A percentile compares a stretch with the other conserved stretches of the same genome.
Conservation (phyloP, 2,797 vertebrate genomes). For the Pitangus sulphuratus region DNA sequence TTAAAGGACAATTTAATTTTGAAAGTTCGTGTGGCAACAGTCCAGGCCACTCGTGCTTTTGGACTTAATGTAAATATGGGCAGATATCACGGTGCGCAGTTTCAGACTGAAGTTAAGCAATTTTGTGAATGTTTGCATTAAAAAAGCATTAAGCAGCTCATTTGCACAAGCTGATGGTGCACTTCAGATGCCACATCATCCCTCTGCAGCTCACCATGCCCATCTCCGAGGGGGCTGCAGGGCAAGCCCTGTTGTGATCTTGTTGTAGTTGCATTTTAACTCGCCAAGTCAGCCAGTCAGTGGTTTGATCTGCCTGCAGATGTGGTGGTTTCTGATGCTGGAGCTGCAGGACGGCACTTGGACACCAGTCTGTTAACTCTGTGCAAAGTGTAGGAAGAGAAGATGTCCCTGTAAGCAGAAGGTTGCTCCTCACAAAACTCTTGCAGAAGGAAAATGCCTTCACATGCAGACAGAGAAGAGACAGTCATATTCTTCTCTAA, state of each 20-base stretch:
- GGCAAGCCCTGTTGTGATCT: neutral
- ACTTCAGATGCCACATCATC: accelerated
- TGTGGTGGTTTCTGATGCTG: neutral
- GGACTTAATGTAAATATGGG: neutral
- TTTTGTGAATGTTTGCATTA: neutral
- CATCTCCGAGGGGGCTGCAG: neutral
- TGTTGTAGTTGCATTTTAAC: neutral
- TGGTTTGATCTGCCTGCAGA: neutral
- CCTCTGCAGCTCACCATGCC: neutral
- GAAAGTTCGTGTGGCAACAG: neutral
- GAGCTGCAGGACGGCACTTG: neutral
- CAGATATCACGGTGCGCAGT: neutral
- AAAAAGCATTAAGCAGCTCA: neutral
- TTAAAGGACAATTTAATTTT: neutral
- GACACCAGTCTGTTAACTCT: neutral
- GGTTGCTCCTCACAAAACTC: neutral
- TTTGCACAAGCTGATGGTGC: neutral
- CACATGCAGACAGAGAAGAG: neutral
- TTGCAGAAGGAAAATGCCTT: neutral
- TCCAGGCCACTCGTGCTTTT: neutral
- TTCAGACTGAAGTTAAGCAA: neutral
- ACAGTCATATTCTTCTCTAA: neutral
- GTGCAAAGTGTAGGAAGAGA: neutral
- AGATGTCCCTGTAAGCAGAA: neutral
- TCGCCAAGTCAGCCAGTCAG: neutral